Percentiles rank a stretch among this genome's conserved stretches.
phyloP scores from a whole-genome alignment of 2,113 vertebrate species.

The Grammomys dolichurus region DNA sequence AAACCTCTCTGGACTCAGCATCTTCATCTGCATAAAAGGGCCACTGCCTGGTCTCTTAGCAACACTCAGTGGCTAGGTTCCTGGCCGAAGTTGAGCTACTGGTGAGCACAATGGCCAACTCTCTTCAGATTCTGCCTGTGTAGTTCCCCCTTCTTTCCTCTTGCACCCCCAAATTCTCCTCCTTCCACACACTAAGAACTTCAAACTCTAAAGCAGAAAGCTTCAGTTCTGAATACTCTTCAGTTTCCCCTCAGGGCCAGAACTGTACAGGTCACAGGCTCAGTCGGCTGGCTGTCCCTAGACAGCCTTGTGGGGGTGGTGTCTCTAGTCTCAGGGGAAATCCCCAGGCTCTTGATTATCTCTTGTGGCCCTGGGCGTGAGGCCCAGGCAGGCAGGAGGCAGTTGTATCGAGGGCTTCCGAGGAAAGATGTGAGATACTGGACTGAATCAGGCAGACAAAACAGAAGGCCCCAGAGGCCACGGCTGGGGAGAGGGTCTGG shows the following conservation, averaged over 20 bases:
- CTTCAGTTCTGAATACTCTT: not conserved
- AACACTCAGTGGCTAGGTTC: not conserved
- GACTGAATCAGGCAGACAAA: conserved; percentile 66
- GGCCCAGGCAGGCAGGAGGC: not conserved
- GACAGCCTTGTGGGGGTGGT: not conserved
- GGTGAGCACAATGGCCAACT: not conserved
- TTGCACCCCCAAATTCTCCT: not conserved
- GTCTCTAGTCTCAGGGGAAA: not conserved
- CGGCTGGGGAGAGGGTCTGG: conserved; percentile 26
- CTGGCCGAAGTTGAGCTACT: not conserved
- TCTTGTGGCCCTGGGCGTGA: not conserved
- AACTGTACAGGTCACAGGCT: not conserved
- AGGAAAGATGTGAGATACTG: not conserved
- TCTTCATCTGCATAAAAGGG: not conserved
- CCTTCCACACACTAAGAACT: not conserved
- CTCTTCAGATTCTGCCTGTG: not conserved
- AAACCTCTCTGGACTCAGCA: not conserved
- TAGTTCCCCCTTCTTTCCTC: not conserved
- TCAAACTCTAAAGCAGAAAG: not conserved
- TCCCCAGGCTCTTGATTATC: not conserved
- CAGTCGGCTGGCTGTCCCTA: not conserved
- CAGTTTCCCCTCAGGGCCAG: not conserved
- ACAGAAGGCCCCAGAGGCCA: conserved; percentile 17
- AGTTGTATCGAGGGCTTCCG: not conserved
- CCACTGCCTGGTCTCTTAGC: not conserved